Base-by-base conservation (phyloP, 2,113 vertebrate genomes). In the Trichomycterus rosablanca region DNA sequence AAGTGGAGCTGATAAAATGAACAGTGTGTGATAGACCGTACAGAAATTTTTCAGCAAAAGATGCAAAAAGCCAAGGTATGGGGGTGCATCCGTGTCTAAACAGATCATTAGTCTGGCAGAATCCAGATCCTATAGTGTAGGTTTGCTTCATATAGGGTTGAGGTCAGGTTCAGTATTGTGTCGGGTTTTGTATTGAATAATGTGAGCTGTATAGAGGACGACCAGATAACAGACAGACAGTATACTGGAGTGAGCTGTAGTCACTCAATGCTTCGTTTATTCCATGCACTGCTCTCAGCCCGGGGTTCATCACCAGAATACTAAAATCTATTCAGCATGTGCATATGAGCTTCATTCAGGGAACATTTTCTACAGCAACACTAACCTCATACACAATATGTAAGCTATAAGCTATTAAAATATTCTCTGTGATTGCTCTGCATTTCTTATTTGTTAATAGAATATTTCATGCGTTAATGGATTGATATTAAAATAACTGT, bases 221-320 rank as follows among this genome's bases (percentile, higher is more conserved):
- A 66, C 56, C 61, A 73, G 66, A 84, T 72, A 73, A 5, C 26
- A 40, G 11, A 40, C 37, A 49, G 11, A 15, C n/a, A 32, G 71
- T 59, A 44, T 75, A 67, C 73, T 76, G 54, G 72, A 81, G 75
- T 67, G 58, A 76, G 74, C 72, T 26, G 60, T 73, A 67, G 62
- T 73, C n/a, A 68, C 54, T 77, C 77, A 77, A 78, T 78, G 77
- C 75, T 58, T 42, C 26, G 52, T 8, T 53, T 70, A 72, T 81
- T 79, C 75, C 68, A 72, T 70, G 70, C 66, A 48, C 37, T 66
- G 58, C 71, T 71, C 44, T 22, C 44, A 59, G 56, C 22, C 45
- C 11, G 10, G 39, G 24, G 45, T 45, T 52, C 59, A 46, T 51
- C 43, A 18, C 37, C 15, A 45, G 48, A 64, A 62, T 70, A 60